Percentiles rank a stretch among this genome's conserved stretches.
These are phyloP conservation scores for Microchrysa polita DNA, from an alignment of 2,888 invertebrate genomes.

Conservation along the genomic window DNA sequence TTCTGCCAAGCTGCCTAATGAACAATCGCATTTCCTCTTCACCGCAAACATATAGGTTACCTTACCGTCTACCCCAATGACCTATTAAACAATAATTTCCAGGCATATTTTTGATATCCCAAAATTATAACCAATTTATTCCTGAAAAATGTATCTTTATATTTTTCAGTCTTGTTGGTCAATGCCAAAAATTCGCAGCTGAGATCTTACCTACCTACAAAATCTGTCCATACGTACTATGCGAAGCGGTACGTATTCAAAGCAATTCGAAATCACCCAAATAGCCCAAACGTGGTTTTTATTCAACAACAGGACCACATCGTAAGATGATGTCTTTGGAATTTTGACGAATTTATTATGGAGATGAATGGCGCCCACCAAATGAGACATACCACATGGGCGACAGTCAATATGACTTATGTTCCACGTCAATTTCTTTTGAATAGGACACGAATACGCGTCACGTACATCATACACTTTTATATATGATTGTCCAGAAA, in stretches of 20 bases:
- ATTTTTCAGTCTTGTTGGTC: too few relatives aligned
- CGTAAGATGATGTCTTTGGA: constrained; percentile 47
- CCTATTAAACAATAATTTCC: too few relatives aligned
- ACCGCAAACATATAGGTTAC: too few relatives aligned
- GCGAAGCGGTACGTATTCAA: neutral
- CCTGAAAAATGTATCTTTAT: too few relatives aligned
- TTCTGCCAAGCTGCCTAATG: too few relatives aligned
- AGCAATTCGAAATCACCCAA: constrained; percentile 35
- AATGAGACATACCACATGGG: constrained; percentile 52
- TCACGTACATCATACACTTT: constrained; percentile 24
- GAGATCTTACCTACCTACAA: too few relatives aligned
- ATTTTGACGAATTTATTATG: constrained; percentile 60
- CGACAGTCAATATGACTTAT: constrained; percentile 49
- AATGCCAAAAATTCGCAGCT: too few relatives aligned
- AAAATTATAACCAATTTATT: too few relatives aligned
- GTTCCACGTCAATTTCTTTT: constrained; percentile 32
- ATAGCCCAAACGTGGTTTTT: constrained; percentile 34
- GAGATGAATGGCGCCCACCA: constrained; percentile 62
- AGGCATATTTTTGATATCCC: too few relatives aligned
- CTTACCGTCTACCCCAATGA: too few relatives aligned
- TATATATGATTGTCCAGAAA: constrained; percentile 44
- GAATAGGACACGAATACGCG: constrained; percentile 5
- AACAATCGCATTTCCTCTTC: too few relatives aligned
- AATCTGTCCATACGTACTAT: too few relatives aligned
- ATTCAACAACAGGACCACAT: constrained; percentile 16